Conservation (phyloP, 2,888 invertebrate genomes). For the Metopia argyrocephala region DNA sequence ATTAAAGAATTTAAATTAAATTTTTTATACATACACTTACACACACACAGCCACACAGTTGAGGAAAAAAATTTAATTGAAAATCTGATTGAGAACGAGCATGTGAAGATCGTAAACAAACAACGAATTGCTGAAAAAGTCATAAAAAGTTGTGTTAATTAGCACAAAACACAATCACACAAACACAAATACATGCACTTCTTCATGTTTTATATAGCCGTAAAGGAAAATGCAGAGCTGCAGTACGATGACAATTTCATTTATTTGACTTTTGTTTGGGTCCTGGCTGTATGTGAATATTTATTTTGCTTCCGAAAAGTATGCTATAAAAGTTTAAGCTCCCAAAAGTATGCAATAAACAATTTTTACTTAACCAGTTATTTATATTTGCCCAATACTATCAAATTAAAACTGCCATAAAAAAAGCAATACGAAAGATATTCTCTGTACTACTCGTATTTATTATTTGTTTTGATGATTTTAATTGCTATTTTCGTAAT, state of each 20-base stretch:
- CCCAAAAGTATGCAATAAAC: constrained; percentile 36
- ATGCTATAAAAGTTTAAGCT: constrained; percentile 49
- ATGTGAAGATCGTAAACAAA: not conserved
- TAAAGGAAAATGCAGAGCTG: not conserved
- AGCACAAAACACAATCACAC: constrained; percentile 1
- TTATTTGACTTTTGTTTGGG: not conserved
- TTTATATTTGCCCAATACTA: constrained; percentile 39
- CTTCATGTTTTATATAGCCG: not conserved
- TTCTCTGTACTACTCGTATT: not conserved
- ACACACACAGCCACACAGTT: not conserved
- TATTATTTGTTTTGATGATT: not conserved
- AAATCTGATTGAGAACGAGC: not conserved
- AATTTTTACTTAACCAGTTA: constrained; percentile 47
- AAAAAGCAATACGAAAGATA: constrained; percentile 37
- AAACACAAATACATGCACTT: not conserved
- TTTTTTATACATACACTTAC: constrained; percentile 29
- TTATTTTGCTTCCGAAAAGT: constrained; percentile 15
- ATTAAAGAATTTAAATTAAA: constrained; percentile 62
- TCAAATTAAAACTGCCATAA: constrained; percentile 36
- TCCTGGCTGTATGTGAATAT: not conserved
- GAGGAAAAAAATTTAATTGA: not conserved
- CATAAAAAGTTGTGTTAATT: constrained; percentile 61
- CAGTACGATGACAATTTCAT: constrained; percentile 22
- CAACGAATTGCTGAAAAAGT: constrained; percentile 19
- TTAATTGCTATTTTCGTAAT: not conserved